Percentiles rank a stretch among this genome's conserved stretches.
phyloP scores from a whole-genome alignment of 30 jellyfish, hydroid and myxozoan species.

The Aurelia sp. region DNA sequence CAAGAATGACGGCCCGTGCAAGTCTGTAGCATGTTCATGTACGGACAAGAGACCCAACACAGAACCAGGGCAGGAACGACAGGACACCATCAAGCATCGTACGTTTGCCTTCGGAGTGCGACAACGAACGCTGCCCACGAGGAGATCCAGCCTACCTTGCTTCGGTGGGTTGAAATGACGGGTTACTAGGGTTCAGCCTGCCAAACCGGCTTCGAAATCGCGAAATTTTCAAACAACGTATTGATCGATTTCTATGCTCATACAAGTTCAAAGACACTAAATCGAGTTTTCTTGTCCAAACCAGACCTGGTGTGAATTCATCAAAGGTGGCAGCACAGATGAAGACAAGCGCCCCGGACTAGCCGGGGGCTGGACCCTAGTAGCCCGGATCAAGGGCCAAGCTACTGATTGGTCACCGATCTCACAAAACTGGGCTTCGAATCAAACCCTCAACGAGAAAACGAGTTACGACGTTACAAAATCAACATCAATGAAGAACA shows the following conservation, averaged over 20 bases:
- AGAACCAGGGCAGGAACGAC: too few relatives aligned
- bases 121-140: too few relatives aligned
- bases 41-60: too few relatives aligned
- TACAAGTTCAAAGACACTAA: constrained; percentile 1
- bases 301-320: constrained; percentile 99
- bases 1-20: too few relatives aligned
- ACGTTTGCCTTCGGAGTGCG: too few relatives aligned
- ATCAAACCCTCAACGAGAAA: constrained; percentile 81
- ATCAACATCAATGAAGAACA: constrained; percentile 92
- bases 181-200: constrained; percentile 94
- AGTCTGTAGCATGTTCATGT: too few relatives aligned
- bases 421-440: constrained; percentile 92
- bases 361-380: constrained; percentile 99
- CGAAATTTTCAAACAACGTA: too few relatives aligned
- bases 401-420: constrained; percentile 99
- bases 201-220: constrained; percentile 37
- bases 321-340: constrained; percentile 91
- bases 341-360: constrained; percentile 86
- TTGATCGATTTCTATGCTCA: too few relatives aligned
- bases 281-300: constrained; percentile 24
- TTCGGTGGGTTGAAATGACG: constrained; percentile 24
- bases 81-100: too few relatives aligned
- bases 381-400: constrained; percentile 99
- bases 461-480: constrained; percentile 76
- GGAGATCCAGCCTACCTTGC: too few relatives aligned